A percentile compares a stretch with the other conserved stretches of the same genome.
Conservation (phyloP, 2,113 vertebrate genomes). For the Aldabrachelys gigantea region DNA sequence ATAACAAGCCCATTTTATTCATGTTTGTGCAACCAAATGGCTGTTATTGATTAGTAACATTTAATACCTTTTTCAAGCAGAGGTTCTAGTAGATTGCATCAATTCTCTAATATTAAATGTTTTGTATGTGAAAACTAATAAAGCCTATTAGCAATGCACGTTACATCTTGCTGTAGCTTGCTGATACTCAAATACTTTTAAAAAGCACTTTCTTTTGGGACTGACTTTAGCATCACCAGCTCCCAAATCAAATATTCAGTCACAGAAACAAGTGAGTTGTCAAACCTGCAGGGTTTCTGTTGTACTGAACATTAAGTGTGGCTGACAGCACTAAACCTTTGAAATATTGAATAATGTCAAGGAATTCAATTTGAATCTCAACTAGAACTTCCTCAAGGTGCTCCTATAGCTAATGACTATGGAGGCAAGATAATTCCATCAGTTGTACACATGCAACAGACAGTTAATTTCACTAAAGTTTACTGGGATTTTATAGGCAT, state of each 20-base stretch:
- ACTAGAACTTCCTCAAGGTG: background rate
- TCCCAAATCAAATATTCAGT: constrained; percentile 57
- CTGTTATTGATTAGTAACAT: constrained; percentile 50
- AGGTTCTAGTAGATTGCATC: background rate
- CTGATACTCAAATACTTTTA: constrained; percentile 5
- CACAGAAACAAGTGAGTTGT: background rate
- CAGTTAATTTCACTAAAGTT: background rate
- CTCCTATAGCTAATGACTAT: background rate
- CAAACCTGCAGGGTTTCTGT: background rate
- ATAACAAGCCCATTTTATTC: constrained; percentile 49
- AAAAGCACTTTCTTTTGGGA: constrained; percentile 4
- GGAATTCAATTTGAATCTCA: background rate
- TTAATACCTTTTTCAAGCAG: constrained; percentile 28
- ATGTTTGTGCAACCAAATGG: constrained; percentile 57
- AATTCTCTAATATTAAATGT: constrained; percentile 24
- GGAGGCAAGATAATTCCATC: background rate
- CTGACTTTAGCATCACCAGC: constrained; percentile 12
- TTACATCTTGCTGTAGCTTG: background rate
- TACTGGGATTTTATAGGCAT: background rate
- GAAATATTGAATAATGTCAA: background rate
- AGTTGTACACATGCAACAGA: background rate
- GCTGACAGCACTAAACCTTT: constrained; percentile 29
- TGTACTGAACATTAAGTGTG: constrained; percentile 35
- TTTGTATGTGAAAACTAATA: constrained; percentile 43
- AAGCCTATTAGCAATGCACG: constrained; percentile 26